Evolutionary conservation across 2,888 invertebrate species (phyloP), one percentile per base, ranked within the genome.

Genomic region (Macaria notata): DNA sequence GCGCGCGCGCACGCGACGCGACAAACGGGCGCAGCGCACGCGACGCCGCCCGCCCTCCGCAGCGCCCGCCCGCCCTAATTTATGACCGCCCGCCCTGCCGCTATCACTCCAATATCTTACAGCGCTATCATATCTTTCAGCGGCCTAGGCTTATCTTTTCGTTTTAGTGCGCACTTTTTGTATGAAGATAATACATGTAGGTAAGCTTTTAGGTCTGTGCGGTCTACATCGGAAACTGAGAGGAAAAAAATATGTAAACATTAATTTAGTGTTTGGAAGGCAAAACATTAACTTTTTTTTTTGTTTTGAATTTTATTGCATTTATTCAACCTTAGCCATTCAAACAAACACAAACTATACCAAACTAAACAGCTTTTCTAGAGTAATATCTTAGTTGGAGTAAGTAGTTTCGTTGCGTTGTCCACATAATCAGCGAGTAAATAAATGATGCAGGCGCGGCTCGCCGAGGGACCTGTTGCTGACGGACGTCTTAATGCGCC

Each of bases 1-100:
- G 87, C 86, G 88, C 88, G 76, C 70, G 88, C 89, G 90, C 90
- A 90, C 91, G 90, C 90, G 76, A 89, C 81, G 79, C 84, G 73
- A 78, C 77, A 78, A 78, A 78, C 78, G 70, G 75, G 72, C 71
- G 56, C 64, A 49, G 86, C 88, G 88, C 90, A 90, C 91, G 90
- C 89, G 81, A 88, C 84, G 73, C 71, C 75, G 52, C 60, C 77
- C 79, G 76, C 56, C 58, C 54, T 65, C 54, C 46, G 46, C 49
- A 9, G 41, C 49, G 9, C 58, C 69, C 75, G 68, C 77, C 79
- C 76, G 74, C 81, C 82, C 75, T 83, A 80, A 84, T 84, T 86
- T 87, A 86, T 83, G 73, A 71, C 85, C 78, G 79, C 83, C 84
- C 81, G 79, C 58, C 54, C 54, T 46, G 75, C 80, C 39, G 69